Evolutionary conservation across 2,113 vertebrate genomes (phyloP).

Genomic region (Hemichromis elongatus): DNA sequence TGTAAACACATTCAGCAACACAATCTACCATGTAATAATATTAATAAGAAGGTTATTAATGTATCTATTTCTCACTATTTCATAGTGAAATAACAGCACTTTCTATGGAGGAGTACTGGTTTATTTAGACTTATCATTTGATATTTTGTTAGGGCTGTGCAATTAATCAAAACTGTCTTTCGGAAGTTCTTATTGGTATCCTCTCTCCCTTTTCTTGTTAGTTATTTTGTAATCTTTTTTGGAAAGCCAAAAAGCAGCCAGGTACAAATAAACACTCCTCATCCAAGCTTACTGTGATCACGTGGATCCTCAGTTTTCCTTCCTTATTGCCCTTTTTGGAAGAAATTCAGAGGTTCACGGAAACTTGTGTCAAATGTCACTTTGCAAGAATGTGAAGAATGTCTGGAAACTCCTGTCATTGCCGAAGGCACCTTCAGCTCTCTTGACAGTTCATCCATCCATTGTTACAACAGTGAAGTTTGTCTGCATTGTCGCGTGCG

Average conservation of each 20-base stretch:
- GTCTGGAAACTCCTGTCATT: neutral
- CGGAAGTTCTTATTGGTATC: neutral
- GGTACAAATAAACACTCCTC: neutral
- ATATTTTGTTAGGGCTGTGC: too few relatives aligned
- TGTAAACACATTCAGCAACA: neutral
- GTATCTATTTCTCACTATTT: neutral
- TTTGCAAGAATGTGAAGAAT: conserved; percentile 26
- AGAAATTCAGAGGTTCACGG: neutral
- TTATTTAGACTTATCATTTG: too few relatives aligned
- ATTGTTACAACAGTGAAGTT: neutral
- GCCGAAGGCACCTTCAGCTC: neutral
- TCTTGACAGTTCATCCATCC: neutral
- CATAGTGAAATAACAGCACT: neutral
- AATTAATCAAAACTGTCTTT: neutral
- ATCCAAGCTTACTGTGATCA: neutral
- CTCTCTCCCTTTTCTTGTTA: neutral
- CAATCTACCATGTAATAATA: neutral
- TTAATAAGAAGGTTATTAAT: rapidly evolving
- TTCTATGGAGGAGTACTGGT: neutral
- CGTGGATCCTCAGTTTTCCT: neutral
- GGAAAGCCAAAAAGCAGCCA: neutral
- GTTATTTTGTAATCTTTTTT: rapidly evolving
- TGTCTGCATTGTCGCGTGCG: neutral
- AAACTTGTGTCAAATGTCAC: conserved; percentile 12
- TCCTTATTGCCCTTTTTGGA: neutral